phyloP scores from a whole-genome alignment of 2,797 vertebrate genomes.

The Prionace glauca region DNA sequence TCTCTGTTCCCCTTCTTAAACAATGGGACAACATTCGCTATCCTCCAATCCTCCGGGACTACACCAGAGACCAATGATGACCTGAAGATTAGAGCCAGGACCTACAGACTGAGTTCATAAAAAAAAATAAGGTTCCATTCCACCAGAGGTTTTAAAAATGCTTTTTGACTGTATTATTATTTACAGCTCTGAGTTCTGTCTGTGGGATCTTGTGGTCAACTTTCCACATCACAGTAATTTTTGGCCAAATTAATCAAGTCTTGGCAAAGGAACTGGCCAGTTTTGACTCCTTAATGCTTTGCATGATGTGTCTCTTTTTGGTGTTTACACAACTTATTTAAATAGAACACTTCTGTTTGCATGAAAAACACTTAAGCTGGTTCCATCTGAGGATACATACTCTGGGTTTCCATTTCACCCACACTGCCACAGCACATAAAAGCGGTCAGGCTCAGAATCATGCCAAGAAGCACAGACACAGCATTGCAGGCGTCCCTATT shows the following conservation, averaged over 20 bases:
- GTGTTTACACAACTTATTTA: constrained; percentile 61
- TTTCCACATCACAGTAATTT: neutral
- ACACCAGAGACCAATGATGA: no score
- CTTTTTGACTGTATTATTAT: neutral
- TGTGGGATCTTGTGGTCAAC: neutral
- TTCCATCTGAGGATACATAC: constrained; percentile 87
- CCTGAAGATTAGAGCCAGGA: no score
- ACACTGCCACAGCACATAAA: constrained; percentile 82
- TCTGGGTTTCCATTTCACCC: constrained; percentile 95
- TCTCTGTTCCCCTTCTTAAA: no score
- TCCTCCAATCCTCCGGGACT: no score
- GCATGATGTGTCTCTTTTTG: constrained; percentile 69
- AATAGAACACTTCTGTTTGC: constrained; percentile 74
- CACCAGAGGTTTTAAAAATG: neutral
- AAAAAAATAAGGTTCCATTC: neutral
- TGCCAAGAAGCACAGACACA: constrained; percentile 93
- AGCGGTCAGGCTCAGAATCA: constrained; percentile 71
- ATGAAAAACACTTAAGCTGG: constrained; percentile 85
- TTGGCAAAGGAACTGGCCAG: constrained; percentile 67
- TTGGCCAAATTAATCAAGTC: neutral
- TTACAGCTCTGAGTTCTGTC: neutral
- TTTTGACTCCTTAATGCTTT: constrained; percentile 67
- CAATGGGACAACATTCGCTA: no score
- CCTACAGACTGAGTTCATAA: neutral
- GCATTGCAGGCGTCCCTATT: constrained; percentile 90